Percentiles rank a stretch among this genome's conserved stretches.
phyloP scores from a whole-genome alignment of 2,113 vertebrate genomes.

The Chaetodon auriga region DNA sequence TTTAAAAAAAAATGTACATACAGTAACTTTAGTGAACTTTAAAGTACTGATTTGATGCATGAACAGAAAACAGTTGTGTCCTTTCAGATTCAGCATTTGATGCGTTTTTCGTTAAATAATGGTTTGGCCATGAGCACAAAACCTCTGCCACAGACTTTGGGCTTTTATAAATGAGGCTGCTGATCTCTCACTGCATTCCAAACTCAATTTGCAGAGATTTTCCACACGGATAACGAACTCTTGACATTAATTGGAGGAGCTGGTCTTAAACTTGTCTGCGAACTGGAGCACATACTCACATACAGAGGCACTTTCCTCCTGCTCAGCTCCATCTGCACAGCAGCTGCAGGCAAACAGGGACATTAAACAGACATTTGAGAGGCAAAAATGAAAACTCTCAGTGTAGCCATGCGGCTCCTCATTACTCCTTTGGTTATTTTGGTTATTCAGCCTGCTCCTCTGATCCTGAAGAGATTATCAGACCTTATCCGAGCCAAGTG shows the following conservation, averaged over 20 bases:
- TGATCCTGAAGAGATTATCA: conserved; percentile 67
- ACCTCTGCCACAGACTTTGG: not conserved
- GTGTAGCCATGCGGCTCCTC: conserved; percentile 35
- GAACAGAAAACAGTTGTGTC: conserved; percentile 6
- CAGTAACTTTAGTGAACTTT: not conserved
- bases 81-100: conserved; percentile 2
- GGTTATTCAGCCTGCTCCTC: conserved; percentile 38
- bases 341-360: conserved; percentile 43
- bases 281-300: conserved; percentile 73
- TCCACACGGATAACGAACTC: conserved; percentile 34
- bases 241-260: conserved; percentile 35
- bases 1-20: not conserved
- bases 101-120: conserved; percentile 1
- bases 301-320: conserved; percentile 81
- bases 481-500: conserved; percentile 41
- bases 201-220: conserved; percentile 57
- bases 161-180: conserved; percentile 35
- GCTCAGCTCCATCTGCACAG: conserved; percentile 78
- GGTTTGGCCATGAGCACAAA: conserved; percentile 7
- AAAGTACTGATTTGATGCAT: not conserved
- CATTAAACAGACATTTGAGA: conserved; percentile 16
- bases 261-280: conserved; percentile 28
- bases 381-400: not conserved
- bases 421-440: conserved; percentile 37
- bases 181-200: conserved; percentile 30